Evolutionary conservation across 2,888 invertebrate genomes (phyloP).

Genomic region (Rugalucina vietnamica): DNA sequence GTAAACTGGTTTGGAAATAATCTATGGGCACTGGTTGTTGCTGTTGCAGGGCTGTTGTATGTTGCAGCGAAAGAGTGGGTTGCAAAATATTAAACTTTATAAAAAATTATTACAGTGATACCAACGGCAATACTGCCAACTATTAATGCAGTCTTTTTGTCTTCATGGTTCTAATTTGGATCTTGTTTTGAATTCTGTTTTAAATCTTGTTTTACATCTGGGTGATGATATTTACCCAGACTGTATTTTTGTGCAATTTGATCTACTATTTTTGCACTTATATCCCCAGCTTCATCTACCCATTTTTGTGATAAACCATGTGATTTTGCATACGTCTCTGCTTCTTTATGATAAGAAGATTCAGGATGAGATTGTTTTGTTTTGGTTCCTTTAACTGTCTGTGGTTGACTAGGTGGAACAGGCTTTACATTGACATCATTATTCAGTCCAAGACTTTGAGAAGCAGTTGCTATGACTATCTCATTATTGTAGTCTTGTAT

Average conservation of each 20-base stretch:
- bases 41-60: constrained; percentile 12
- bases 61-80: not conserved
- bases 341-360: no score
- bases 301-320: no score
- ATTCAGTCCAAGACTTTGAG: not conserved
- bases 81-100: not conserved
- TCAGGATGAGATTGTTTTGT: not conserved
- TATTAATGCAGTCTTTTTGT: not conserved
- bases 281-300: no score
- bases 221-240: no score
- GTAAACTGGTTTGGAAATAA: constrained; percentile 11
- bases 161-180: not conserved
- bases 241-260: no score
- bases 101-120: not conserved
- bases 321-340: no score
- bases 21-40: constrained; percentile 17
- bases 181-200: not conserved
- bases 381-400: not conserved
- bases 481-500: constrained; percentile 7
- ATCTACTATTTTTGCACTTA: no score
- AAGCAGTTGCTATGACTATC: not conserved
- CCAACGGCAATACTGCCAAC: not conserved
- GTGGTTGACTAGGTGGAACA: not conserved
- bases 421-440: not conserved
- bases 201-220: not conserved